Base-by-base conservation (phyloP, 2,888 invertebrate species). In the Atrina japonica region DNA sequence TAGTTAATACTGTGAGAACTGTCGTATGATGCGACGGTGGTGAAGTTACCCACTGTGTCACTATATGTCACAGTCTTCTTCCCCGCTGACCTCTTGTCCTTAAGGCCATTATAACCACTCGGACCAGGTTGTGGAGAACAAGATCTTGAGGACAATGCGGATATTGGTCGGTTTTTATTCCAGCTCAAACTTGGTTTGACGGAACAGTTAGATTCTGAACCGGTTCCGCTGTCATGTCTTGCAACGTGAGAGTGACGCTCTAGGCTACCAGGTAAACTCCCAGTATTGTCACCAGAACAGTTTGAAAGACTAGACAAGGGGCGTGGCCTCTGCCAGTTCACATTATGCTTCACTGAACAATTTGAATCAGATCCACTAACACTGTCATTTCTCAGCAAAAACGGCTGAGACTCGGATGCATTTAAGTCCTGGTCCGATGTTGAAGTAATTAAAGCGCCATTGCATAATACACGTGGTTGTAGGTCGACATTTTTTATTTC, bases 121-220 rank as follows among this genome's bases (percentile, higher is more conserved):
- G 66, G 66, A 14, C 66, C 66, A 5, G 66, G 66, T 49, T 66
- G 66, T 9, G 66, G 66, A 16, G 66, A 66, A 49, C 47, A 58
- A 18, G 66, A 66, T 25, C 66, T 45, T 25, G 61, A 61, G 16
- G 61, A 61, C 45, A 61, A 35, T 23, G 29, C 43, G 18, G 61
- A 61, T 11, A 61, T 27, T 21, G 61, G 61, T 14, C 43, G 23
- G 25, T 49, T 49, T 29, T 49, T 61, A 40, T 35, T 56, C 56
- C 56, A 56, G 5, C 27, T 35, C 30, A 49, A 49, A 27, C 18
- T 23, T 9, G 61, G 61, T 49, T 61, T 61, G 18, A 61, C 61
- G 16, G 47, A 61, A 18, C 47, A 49, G 49, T 49, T 61, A 3
- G 61, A 29, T 21, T 61, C 61, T 14, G 61, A 61, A 23, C 49